These are phyloP conservation scores for Eleginops maclovinus DNA, from an alignment of 2,113 vertebrate genomes.

Conservation along the genomic window DNA sequence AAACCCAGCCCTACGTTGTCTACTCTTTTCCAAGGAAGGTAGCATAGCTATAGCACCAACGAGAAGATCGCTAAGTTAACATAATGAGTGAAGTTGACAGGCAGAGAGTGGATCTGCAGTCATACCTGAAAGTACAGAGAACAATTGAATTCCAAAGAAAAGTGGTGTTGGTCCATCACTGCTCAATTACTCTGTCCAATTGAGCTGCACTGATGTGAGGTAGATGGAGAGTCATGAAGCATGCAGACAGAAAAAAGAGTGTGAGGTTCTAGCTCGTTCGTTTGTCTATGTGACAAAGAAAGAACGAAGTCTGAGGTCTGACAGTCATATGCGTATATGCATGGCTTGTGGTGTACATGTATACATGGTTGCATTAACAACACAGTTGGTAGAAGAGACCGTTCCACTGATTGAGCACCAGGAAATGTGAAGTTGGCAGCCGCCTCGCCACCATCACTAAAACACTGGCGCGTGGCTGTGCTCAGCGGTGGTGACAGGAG, in stretches of 20 bases:
- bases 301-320: constrained; percentile 8
- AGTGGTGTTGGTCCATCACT: constrained; percentile 21
- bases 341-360: neutral
- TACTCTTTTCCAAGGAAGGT: no score
- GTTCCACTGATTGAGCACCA: constrained; percentile 48
- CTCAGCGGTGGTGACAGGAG: constrained; percentile 40
- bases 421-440: constrained; percentile 35
- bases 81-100: constrained; percentile 13
- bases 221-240: constrained; percentile 24
- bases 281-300: constrained; percentile 29
- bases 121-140: constrained; percentile 22
- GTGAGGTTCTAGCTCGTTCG: constrained; percentile 28
- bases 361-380: constrained; percentile 2
- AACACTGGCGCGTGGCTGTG: constrained; percentile 31
- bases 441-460: constrained; percentile 12
- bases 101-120: constrained; percentile 11
- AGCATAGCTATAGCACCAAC: no score
- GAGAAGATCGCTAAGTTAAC: neutral
- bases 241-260: constrained; percentile 8
- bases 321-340: constrained; percentile 19
- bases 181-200: constrained; percentile 25
- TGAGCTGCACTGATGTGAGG: constrained; percentile 35
- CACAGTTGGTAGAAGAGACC: constrained; percentile 15
- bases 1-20: no score
- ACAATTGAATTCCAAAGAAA: constrained; percentile 25